Percentiles rank a stretch among this genome's conserved stretches.
Evolutionary conservation across 2,888 invertebrate genomes (phyloP).

Genomic region (Dynastes hyllus): DNA sequence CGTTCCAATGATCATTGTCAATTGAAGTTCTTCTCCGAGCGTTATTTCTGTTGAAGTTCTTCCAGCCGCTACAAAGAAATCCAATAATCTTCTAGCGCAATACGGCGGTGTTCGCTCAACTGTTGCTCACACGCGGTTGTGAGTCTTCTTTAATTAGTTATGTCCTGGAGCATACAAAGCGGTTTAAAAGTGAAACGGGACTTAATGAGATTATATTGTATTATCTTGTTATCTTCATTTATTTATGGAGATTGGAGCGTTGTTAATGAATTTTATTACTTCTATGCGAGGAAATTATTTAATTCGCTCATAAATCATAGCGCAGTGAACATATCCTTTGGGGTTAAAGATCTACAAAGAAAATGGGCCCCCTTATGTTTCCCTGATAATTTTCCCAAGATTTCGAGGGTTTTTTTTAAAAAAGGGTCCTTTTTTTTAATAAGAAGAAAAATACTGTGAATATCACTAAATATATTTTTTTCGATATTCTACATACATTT

Average conservation of each 20-base stretch:
- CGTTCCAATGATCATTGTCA: slow-evolving; percentile 25
- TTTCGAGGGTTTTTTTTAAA: no score
- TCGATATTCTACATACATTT: no score
- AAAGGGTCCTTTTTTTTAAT: no score
- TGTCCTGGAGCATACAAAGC: slow-evolving; percentile 30
- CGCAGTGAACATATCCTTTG: no score
- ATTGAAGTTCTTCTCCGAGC: slow-evolving; percentile 29
- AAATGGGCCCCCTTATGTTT: no score
- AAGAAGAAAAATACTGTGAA: no score
- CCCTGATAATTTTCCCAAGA: no score
- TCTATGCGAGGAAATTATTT: neutral
- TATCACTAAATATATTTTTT: no score
- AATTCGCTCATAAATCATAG: neutral
- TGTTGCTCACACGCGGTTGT: slow-evolving; percentile 30
- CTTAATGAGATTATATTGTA: slow-evolving; percentile 30
- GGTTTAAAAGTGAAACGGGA: slow-evolving; percentile 18
- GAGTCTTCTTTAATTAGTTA: slow-evolving; percentile 32
- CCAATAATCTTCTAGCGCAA: slow-evolving; percentile 30
- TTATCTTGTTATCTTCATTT: slow-evolving; percentile 7
- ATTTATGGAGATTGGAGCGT: neutral
- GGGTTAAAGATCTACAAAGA: no score
- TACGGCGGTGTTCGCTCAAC: slow-evolving; percentile 14
- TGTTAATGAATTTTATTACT: slow-evolving; percentile 4
- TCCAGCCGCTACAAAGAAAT: slow-evolving; percentile 23
- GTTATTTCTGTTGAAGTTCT: slow-evolving; percentile 14